phyloP scores from a whole-genome alignment of 2,797 vertebrate genomes.

The Sitta carolinensis region DNA sequence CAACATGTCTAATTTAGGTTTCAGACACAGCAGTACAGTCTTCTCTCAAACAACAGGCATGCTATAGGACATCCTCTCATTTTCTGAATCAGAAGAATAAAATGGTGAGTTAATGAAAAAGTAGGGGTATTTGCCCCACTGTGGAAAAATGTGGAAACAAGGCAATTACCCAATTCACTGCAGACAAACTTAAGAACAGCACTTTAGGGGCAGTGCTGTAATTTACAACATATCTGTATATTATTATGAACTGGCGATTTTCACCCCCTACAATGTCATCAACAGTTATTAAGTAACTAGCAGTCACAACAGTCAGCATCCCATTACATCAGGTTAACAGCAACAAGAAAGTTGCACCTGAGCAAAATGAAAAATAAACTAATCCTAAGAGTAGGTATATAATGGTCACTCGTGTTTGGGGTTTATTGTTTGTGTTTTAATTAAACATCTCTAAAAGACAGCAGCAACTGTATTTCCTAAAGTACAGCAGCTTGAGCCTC shows the following conservation, averaged over 20 bases:
- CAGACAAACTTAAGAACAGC: neutral
- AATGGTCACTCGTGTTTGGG: neutral
- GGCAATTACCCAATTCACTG: neutral
- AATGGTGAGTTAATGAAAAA: neutral
- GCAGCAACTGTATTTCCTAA: neutral
- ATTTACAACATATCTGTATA: neutral
- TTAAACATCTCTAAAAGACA: neutral
- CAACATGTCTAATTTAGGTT: neutral
- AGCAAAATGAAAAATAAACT: neutral
- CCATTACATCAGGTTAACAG: neutral
- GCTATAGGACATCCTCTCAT: neutral
- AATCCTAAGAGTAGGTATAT: neutral
- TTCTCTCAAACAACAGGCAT: neutral
- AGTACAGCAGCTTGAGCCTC: neutral
- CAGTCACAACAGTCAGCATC: neutral
- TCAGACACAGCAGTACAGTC: neutral
- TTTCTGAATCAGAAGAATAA: neutral
- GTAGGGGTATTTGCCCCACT: rapidly evolving
- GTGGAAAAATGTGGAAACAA: neutral
- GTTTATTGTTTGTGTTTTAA: neutral
- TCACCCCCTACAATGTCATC: too few species aligned
- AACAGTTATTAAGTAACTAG: neutral
- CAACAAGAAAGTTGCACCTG: neutral
- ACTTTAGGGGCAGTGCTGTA: neutral
- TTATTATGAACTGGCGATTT: neutral